phyloP scores from a whole-genome alignment of 2,113 vertebrate genomes.

The Psephotus haematonotus region DNA sequence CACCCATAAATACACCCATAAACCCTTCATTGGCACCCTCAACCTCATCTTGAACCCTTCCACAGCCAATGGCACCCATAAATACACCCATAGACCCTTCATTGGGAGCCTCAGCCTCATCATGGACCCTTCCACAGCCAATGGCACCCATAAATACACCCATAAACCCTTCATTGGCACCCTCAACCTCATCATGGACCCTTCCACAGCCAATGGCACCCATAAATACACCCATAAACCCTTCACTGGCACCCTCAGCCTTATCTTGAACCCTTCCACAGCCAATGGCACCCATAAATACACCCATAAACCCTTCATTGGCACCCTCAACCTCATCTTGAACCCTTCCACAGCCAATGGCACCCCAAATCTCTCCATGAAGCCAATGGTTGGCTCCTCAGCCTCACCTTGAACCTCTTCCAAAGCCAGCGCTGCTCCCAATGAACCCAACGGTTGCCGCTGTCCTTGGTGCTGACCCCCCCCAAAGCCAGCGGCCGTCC shows the following conservation, averaged over 20 bases:
- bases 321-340: background rate
- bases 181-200: background rate
- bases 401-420: background rate
- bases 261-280: background rate
- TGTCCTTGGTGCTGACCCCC: background rate
- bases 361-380: no score
- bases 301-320: background rate
- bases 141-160: no score
- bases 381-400: background rate
- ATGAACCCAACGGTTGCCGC: rapidly evolving
- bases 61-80: no score
- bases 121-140: background rate
- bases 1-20: no score
- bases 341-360: background rate
- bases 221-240: no score
- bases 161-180: no score
- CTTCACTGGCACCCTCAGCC: no score
- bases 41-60: background rate
- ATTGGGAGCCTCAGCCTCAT: rapidly evolving
- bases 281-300: rapidly evolving
- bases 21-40: background rate
- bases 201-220: no score
- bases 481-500: background rate
- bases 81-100: background rate
- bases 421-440: no score